Evolutionary conservation across 2,888 invertebrate genomes (phyloP), one percentile per base, ranked within the genome.

Genomic region (Syrphus vitripennis): DNA sequence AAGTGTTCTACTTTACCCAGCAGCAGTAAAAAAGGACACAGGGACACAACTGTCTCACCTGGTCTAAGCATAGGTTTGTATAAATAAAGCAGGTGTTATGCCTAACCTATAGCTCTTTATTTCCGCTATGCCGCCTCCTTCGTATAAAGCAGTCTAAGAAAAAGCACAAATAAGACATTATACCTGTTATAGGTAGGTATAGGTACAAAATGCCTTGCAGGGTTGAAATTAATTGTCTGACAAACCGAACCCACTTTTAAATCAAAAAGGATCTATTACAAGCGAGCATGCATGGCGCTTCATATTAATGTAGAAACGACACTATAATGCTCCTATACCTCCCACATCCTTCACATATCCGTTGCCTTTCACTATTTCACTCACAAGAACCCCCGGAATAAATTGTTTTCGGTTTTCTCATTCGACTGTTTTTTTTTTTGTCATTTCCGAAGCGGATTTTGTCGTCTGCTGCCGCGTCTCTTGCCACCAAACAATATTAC

Each of bases 221-320:
- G 84, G 70, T 71, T 40, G 40, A 76, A 81, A 80, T 84, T 84
- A 84, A 84, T 84, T 80, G 80, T 84, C 71, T 76, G 84, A 84
- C 71, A 76, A 84, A 67, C 80, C 80, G 59, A 81, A 71, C 75
- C 80, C 80, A 59, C 71, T 71, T 80, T 83, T 84, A 84, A 84
- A 80, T 84, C 75, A 84, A 84, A 84, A 70, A 80, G 80, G 83
- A 84, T 80, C 69, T 72, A 59, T 74, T 74, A 65, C 31, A 31
- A 65, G 37, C 37, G 14, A 67, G 37, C 70, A 59, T 67, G 63
- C 24, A 63, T 34, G 69, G 50, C 34, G 59, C 31, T 53, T 59
- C 48, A 74, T 59, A 57, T 59, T 48, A 16, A 65, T 34, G 65
- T 59, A 37, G 14, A n/a, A 53, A 37, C n/a, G 29, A 12, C 21